phyloP scores from a whole-genome alignment of 2,797 vertebrate species.

The Neosalanx taihuensis region DNA sequence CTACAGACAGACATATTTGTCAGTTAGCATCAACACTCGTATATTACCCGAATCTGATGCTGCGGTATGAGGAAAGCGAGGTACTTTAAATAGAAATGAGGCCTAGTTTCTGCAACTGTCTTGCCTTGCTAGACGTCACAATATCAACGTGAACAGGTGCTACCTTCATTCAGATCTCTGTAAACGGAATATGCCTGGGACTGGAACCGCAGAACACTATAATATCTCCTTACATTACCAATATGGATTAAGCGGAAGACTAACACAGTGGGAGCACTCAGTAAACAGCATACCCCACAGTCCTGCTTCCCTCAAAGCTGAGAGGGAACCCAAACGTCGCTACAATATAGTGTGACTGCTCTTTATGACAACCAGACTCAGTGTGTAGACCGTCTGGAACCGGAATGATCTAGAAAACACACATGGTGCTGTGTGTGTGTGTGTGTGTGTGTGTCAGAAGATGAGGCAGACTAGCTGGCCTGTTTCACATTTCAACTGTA shows the following conservation, averaged over 20 bases:
- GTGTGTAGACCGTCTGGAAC: slow-evolving; percentile 17
- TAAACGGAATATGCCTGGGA: slow-evolving; percentile 47
- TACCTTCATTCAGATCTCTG: slow-evolving; percentile 48
- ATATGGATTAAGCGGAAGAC: slow-evolving; percentile 58
- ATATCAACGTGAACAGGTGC: slow-evolving; percentile 60
- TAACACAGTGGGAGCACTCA: slow-evolving; percentile 50
- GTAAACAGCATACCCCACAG: slow-evolving; percentile 26
- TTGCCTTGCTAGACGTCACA: slow-evolving; percentile 9
- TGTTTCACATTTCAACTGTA: slow-evolving; percentile 58
- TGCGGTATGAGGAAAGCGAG: neutral
- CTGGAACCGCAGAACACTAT: slow-evolving; percentile 49
- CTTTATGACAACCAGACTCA: slow-evolving; percentile 40
- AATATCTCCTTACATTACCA: slow-evolving; percentile 62
- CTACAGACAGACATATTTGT: too few species aligned
- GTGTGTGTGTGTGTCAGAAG: slow-evolving; percentile 47
- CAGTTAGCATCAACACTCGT: too few species aligned
- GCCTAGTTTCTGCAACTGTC: neutral
- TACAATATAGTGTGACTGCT: neutral
- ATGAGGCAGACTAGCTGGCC: slow-evolving; percentile 38
- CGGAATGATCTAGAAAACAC: slow-evolving; percentile 51
- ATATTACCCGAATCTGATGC: neutral
- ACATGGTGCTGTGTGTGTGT: slow-evolving; percentile 51
- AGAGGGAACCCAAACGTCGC: slow-evolving; percentile 7
- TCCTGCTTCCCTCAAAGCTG: slow-evolving; percentile 31
- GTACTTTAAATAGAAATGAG: neutral